Evolutionary conservation across 2,113 vertebrate genomes (phyloP).

Genomic region (Epinephelus fuscoguttatus): DNA sequence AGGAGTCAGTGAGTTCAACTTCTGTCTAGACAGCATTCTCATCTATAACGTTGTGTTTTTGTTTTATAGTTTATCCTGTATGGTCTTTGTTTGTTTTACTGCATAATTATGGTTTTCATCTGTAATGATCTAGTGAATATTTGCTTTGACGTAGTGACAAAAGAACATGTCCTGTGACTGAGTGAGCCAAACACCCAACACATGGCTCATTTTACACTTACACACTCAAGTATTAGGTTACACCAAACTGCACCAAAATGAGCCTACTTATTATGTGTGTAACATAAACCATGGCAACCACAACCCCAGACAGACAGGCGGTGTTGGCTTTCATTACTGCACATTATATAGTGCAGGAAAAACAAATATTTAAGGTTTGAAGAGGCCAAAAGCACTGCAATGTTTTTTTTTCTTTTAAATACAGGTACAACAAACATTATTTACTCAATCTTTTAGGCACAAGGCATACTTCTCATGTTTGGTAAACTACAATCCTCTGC

Average conservation of each 20-base stretch:
- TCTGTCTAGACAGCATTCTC: too few species aligned
- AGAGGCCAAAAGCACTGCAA: neutral
- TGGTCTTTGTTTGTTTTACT: too few species aligned
- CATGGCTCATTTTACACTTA: conserved; percentile 58
- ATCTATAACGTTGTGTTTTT: too few species aligned
- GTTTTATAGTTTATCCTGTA: too few species aligned
- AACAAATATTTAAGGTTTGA: neutral
- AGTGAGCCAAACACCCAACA: conserved; percentile 39
- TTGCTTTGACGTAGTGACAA: conserved; percentile 29
- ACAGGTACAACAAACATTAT: neutral
- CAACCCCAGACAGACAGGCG: neutral
- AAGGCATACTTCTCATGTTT: neutral
- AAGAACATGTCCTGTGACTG: conserved; percentile 17
- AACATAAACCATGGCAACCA: conserved; percentile 20
- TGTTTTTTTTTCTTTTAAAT: neutral
- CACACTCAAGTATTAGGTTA: conserved; percentile 31
- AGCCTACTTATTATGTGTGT: conserved; percentile 18
- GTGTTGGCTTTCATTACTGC: neutral
- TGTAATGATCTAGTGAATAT: conserved; percentile 18
- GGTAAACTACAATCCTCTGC: neutral
- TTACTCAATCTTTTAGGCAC: neutral
- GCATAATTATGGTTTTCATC: conserved; percentile 11
- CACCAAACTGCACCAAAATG: conserved; percentile 18
- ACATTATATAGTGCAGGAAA: neutral
- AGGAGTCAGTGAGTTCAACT: too few species aligned